Evolutionary conservation across 1,140 invertebrate genomes (phyloP).

Genomic region (Centruroides sculpturatus): DNA sequence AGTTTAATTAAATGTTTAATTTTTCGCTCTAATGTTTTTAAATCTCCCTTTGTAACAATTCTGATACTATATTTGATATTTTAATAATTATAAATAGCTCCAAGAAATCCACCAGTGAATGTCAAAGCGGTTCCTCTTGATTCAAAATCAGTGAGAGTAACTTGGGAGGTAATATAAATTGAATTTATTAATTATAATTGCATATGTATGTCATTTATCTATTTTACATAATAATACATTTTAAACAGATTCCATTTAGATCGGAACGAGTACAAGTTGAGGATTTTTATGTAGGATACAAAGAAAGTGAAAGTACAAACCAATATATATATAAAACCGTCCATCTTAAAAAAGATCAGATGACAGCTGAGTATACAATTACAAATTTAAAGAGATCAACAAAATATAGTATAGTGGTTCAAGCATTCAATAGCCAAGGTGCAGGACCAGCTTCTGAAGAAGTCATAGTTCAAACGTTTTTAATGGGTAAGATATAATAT

Average conservation of each 20-base stretch:
- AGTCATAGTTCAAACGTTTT: constrained; percentile 52
- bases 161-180: constrained; percentile 14
- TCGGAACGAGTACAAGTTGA: constrained; percentile 10
- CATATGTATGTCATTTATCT: too few species aligned
- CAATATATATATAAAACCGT: constrained; percentile 18
- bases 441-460: constrained; percentile 58
- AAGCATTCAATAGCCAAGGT: constrained; percentile 32
- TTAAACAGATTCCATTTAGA: neutral
- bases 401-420: constrained; percentile 27
- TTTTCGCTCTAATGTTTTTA: too few species aligned
- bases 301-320: constrained; percentile 26
- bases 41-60: too few species aligned
- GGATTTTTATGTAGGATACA: constrained; percentile 48
- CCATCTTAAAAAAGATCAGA: constrained; percentile 7
- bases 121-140: constrained; percentile 15
- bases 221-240: neutral
- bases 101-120: constrained; percentile 18
- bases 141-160: constrained; percentile 17
- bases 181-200: too few species aligned
- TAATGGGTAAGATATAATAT: neutral
- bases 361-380: constrained; percentile 15
- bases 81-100: constrained; percentile 9
- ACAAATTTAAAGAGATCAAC: constrained; percentile 24
- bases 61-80: neutral
- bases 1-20: too few species aligned